Percentiles rank a stretch among this genome's conserved stretches.
phyloP scores from a whole-genome alignment of 64 coral and sea anemone genomes.

The Catalaphyllia jardinei region DNA sequence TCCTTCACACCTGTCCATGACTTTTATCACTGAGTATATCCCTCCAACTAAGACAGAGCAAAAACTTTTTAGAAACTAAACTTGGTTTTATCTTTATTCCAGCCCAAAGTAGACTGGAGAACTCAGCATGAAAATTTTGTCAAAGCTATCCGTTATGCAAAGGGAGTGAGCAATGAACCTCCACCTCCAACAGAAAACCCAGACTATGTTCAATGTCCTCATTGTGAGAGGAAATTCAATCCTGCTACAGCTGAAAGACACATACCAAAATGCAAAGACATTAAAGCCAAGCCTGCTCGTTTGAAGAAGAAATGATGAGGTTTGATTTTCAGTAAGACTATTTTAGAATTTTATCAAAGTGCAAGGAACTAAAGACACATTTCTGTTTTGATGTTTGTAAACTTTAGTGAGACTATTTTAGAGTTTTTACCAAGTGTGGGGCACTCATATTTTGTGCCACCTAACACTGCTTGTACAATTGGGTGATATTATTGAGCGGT shows the following conservation, averaged over 20 bases:
- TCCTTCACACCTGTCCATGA: too few species aligned
- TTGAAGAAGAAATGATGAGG: constrained; percentile 32
- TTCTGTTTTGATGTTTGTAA: too few species aligned
- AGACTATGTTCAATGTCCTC: constrained; percentile 83
- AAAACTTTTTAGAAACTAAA: neutral
- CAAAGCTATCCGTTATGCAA: constrained; percentile 90
- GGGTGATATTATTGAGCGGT: too few species aligned
- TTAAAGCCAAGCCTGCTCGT: constrained; percentile 64
- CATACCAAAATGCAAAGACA: constrained; percentile 97
- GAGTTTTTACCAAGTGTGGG: neutral
- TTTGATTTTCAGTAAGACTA: neutral
- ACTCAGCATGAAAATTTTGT: constrained; percentile 86
- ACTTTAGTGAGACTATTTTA: neutral
- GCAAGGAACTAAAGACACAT: neutral
- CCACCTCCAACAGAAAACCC: constrained; percentile 77
- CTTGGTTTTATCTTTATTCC: neutral
- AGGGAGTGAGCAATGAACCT: constrained; percentile 59
- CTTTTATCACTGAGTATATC: too few species aligned
- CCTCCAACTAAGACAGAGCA: neutral
- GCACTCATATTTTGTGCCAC: too few species aligned
- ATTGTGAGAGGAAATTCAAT: constrained; percentile 96
- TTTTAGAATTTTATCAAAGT: neutral
- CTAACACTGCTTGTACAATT: too few species aligned
- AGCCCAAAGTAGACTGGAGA: constrained; percentile 83
- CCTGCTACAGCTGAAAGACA: constrained; percentile 85